Evolutionary conservation across 2,113 vertebrate species (phyloP).

Genomic region (Chinchilla lanigera): DNA sequence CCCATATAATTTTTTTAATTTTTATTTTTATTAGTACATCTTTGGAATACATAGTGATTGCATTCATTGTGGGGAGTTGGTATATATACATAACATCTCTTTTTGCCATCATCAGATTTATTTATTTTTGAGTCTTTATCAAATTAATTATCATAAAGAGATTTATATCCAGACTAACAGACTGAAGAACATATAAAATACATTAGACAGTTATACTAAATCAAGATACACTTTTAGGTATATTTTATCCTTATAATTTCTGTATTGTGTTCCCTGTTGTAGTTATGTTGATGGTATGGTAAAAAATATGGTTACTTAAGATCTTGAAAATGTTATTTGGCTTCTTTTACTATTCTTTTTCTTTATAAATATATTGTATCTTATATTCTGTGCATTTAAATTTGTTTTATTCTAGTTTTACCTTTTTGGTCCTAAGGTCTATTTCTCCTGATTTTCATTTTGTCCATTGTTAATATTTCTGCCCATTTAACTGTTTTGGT

Average conservation of each 20-base stretch:
- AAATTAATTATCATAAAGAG: neutral
- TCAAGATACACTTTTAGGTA: neutral
- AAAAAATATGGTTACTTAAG: neutral
- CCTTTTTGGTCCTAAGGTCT: neutral
- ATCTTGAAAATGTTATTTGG: neutral
- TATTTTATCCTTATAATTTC: neutral
- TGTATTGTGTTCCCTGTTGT: neutral
- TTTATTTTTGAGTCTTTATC: neutral
- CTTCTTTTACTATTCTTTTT: neutral
- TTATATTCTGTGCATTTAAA: neutral
- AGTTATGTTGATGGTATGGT: neutral
- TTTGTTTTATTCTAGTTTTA: neutral
- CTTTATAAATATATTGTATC: neutral
- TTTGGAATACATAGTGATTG: neutral
- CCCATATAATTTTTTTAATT: neutral
- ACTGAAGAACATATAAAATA: neutral
- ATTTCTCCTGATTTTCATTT: neutral
- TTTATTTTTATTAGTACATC: neutral
- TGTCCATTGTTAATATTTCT: neutral
- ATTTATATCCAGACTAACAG: neutral
- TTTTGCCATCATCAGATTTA: neutral
- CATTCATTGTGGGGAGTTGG: neutral
- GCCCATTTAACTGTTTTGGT: neutral
- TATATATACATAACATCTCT: neutral
- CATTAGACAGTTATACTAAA: neutral